These are phyloP conservation scores for Molossus alvarezi DNA, from an alignment of 2,797 vertebrate genomes.

Conservation along the genomic window DNA sequence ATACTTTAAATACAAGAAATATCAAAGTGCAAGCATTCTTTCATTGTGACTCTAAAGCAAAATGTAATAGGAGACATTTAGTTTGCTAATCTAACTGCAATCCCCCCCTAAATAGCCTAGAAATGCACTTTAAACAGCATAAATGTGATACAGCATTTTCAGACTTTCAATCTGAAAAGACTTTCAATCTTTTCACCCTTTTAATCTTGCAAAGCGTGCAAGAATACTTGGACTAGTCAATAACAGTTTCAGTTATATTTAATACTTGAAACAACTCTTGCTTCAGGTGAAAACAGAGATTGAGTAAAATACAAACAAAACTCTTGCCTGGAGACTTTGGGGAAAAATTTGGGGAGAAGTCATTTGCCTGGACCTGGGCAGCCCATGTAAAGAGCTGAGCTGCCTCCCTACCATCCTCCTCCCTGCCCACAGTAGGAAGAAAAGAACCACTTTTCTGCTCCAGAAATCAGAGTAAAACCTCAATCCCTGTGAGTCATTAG, in stretches of 20 bases:
- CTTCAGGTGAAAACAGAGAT: conserved; percentile 6
- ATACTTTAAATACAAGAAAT: conserved; percentile 68
- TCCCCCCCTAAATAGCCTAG: neutral
- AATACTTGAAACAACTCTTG: conserved; percentile 49
- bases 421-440: neutral
- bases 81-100: conserved; percentile 8
- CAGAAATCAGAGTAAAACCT: conserved; percentile 32
- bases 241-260: conserved; percentile 29
- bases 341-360: neutral
- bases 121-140: conserved; percentile 38
- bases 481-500: neutral
- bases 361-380: neutral
- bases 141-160: conserved; percentile 59
- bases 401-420: neutral
- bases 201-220: neutral
- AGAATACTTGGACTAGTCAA: neutral
- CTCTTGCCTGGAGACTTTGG: neutral
- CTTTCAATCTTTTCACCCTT: too few species aligned
- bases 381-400: neutral
- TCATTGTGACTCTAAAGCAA: conserved; percentile 33
- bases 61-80: conserved; percentile 54
- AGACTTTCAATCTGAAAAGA: conserved; percentile 48
- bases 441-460: neutral
- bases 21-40: conserved; percentile 16
- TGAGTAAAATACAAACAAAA: neutral